These are phyloP conservation scores for Papilio glaucus DNA, from an alignment of 1,140 invertebrate species.

Conservation along the genomic window DNA sequence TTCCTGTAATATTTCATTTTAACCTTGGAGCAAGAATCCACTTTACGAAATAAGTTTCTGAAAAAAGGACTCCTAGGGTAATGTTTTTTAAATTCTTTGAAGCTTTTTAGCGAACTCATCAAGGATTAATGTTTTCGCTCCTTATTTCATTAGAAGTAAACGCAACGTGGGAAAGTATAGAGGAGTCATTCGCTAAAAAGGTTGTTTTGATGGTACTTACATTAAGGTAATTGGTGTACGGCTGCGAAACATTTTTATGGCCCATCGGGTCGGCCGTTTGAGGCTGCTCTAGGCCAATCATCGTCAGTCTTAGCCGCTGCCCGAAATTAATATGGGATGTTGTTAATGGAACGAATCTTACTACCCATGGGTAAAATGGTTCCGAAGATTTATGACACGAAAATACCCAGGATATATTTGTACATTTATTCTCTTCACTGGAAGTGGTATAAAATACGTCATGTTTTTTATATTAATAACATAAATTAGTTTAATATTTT, in stretches of 20 bases:
- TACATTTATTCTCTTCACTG: constrained; percentile 45
- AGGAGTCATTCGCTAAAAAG: constrained; percentile 71
- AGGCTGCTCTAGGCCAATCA: constrained; percentile 65
- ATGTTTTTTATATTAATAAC: not conserved
- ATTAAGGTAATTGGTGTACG: constrained; percentile 79
- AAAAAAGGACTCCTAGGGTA: constrained; percentile 19
- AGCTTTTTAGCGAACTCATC: constrained; percentile 28
- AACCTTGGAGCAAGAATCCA: constrained; percentile 54
- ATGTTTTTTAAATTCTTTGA: constrained; percentile 4
- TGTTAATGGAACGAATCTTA: constrained; percentile 73
- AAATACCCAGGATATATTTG: constrained; percentile 62
- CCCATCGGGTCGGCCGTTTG: constrained; percentile 67
- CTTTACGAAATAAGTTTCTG: constrained; percentile 46
- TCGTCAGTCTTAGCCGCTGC: constrained; percentile 68
- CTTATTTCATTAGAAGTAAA: constrained; percentile 74
- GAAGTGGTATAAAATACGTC: no score
- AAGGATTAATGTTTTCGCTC: constrained; percentile 51
- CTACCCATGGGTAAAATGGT: constrained; percentile 63
- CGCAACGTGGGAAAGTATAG: constrained; percentile 62
- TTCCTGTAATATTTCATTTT: constrained; percentile 78
- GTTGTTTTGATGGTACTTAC: constrained; percentile 76
- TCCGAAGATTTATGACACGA: constrained; percentile 70
- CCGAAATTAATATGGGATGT: constrained; percentile 67
- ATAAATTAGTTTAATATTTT: no score
- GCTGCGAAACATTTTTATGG: constrained; percentile 76